Base-by-base conservation (phyloP, 2,888 invertebrate genomes). In the Erpobdella octoculata region DNA sequence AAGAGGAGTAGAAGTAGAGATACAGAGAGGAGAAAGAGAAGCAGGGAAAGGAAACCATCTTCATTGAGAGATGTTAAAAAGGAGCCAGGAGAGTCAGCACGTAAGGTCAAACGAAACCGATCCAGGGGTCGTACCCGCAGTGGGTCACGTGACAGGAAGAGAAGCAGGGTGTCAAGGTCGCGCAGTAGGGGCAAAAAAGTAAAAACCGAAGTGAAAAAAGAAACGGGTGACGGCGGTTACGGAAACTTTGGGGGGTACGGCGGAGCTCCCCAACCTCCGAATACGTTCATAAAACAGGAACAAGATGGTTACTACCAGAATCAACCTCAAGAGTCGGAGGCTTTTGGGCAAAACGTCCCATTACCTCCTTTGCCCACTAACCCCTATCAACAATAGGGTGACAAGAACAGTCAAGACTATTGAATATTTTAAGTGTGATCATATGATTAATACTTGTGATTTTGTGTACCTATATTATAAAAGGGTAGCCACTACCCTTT, bases 111-210 rank as follows among this genome's bases (percentile, higher is more conserved):
- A 1, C 36, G 73, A 37, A 73, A 71, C 48, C 71, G 64, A 59
- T 64, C 72, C 21, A 65, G 74, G 5, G 74, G 73, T 25, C 46
- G 68, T n/a, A 58, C 46, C 28, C 58, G 74, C 4, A 72, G 72
- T 21, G 58, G 74, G 28, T 73, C 73, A 4, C 67, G 70, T 12
- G 71, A 74, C 31, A 48, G 73, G 28, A 58, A 70, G 48, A 33
- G 53, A 21, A 28, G 64, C 0, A 72, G 58, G 21, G 58, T 53
- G 58, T 69, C 69, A 4, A 48, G 48, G 18, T 69, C 69, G 2
- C 25, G 69, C 9, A 35, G 58, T 35, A 36, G 38, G 35, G 66
- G 25, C 21, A 65, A 65, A 38, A 65, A 65, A 36, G 66, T 37
- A 38, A 69, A 69, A 28, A 33, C 31, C n/a, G 31, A 62, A 35